Conservation (phyloP, 2,888 invertebrate genomes). For the Mylabris sibirica region DNA sequence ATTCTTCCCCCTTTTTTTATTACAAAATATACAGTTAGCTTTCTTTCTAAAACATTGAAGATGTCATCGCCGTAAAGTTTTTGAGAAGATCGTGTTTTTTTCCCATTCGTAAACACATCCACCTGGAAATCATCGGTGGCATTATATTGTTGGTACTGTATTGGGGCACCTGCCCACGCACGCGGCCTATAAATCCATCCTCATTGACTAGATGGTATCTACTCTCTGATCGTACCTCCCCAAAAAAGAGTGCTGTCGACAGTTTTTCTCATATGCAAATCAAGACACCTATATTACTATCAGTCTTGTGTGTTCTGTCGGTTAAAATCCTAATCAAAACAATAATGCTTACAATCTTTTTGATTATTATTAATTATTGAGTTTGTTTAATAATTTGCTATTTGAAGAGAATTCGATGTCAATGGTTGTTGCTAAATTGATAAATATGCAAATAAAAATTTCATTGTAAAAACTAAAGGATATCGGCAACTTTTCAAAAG, state of each 20-base stretch:
- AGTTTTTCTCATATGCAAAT: conserved; percentile 52
- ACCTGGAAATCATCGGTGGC: conserved; percentile 41
- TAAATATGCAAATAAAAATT: neutral
- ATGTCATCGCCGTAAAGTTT: conserved; percentile 28
- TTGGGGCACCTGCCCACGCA: conserved; percentile 56
- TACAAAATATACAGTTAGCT: conserved; percentile 23
- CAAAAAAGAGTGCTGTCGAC: conserved; percentile 43
- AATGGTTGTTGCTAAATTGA: neutral
- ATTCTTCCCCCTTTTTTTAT: neutral
- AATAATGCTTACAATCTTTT: neutral
- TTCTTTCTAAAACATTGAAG: conserved; percentile 16
- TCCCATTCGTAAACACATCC: conserved; percentile 32
- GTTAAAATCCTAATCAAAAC: neutral
- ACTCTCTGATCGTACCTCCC: conserved; percentile 34
- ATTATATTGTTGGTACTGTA: conserved; percentile 17
- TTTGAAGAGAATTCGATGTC: neutral
- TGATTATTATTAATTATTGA: neutral
- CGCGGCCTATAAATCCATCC: conserved; percentile 55
- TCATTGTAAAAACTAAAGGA: conserved; percentile 1
- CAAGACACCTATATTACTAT: conserved; percentile 8
- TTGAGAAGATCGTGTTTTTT: neutral
- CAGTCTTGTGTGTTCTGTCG: neutral
- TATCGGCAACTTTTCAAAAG: conserved; percentile 15
- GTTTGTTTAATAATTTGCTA: neutral
- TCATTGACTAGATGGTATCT: conserved; percentile 45